A percentile compares a stretch with the other conserved stretches of the same genome.
phyloP scores from a whole-genome alignment of 1,140 invertebrate species.

The Manduca sexta region DNA sequence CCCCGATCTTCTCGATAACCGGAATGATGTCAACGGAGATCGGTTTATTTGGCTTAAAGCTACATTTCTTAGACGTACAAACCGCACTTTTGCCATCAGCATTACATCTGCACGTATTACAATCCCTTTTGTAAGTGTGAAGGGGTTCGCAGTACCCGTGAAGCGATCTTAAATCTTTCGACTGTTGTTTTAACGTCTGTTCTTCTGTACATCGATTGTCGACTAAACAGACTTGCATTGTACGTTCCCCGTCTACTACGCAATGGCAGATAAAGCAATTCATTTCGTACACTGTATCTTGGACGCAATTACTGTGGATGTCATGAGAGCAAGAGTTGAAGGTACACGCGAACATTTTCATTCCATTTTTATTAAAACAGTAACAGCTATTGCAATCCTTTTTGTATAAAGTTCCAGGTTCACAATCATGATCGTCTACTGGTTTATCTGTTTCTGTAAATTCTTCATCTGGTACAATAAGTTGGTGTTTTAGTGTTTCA shows the following conservation, averaged over 20 bases:
- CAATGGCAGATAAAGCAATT: conserved; percentile 44
- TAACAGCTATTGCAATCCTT: conserved; percentile 41
- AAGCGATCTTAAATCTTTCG: conserved; percentile 2
- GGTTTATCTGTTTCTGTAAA: conserved; percentile 12
- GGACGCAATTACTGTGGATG: conserved; percentile 27
- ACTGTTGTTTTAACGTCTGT: background rate
- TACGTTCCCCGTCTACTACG: conserved; percentile 13
- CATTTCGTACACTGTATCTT: conserved; percentile 27
- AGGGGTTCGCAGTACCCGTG: conserved; percentile 48
- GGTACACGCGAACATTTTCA: conserved; percentile 33
- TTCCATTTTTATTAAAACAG: conserved; percentile 24
- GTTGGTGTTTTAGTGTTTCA: background rate
- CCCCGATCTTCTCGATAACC: conserved; percentile 13
- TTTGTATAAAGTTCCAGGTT: conserved; percentile 26
- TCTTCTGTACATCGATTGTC: conserved; percentile 19
- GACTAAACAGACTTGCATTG: conserved; percentile 27
- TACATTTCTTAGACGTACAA: conserved; percentile 37
- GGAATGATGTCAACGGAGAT: conserved; percentile 38
- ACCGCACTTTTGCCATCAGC: conserved; percentile 36
- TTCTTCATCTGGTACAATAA: background rate
- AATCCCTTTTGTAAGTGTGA: conserved; percentile 36
- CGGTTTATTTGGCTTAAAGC: background rate
- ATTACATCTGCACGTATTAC: conserved; percentile 43
- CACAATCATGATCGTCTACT: conserved; percentile 26
- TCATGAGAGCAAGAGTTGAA: conserved; percentile 18